A percentile compares a stretch with the other conserved stretches of the same genome.
These are phyloP conservation scores for Melanostigma gelatinosum DNA, from an alignment of 2,113 vertebrate species.

Conservation along the genomic window DNA sequence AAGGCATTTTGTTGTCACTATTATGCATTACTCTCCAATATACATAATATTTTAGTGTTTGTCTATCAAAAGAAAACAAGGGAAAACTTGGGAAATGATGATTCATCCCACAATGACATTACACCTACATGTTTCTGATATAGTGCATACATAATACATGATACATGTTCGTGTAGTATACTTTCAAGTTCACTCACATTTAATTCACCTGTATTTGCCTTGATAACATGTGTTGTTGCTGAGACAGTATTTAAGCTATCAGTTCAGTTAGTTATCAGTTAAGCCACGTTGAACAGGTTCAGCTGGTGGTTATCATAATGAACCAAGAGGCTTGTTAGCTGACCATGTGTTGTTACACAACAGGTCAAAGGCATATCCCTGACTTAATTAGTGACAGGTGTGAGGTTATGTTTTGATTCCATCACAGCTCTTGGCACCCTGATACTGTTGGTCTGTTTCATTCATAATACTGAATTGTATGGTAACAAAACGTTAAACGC, in stretches of 20 bases:
- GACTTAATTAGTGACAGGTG: neutral
- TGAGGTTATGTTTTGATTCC: neutral
- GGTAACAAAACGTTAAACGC: neutral
- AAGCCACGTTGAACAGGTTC: neutral
- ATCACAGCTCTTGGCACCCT: no score
- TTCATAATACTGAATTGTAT: neutral
- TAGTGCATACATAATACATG: neutral
- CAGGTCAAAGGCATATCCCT: neutral
- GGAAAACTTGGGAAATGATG: neutral
- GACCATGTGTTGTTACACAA: conserved; percentile 5
- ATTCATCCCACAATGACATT: neutral
- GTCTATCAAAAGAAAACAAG: neutral
- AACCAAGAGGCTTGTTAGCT: neutral
- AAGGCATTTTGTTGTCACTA: neutral
- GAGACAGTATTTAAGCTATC: neutral
- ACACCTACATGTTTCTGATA: neutral
- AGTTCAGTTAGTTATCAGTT: conserved; percentile 2
- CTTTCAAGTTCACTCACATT: neutral
- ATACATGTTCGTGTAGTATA: neutral
- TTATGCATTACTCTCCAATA: neutral
- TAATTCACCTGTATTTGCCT: neutral
- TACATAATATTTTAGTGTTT: neutral
- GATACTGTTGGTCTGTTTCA: neutral
- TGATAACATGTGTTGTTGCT: neutral
- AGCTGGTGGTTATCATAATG: neutral